These are phyloP conservation scores for Ochotona curzoniae DNA, from an alignment of 2,113 vertebrate genomes.

Conservation along the genomic window DNA sequence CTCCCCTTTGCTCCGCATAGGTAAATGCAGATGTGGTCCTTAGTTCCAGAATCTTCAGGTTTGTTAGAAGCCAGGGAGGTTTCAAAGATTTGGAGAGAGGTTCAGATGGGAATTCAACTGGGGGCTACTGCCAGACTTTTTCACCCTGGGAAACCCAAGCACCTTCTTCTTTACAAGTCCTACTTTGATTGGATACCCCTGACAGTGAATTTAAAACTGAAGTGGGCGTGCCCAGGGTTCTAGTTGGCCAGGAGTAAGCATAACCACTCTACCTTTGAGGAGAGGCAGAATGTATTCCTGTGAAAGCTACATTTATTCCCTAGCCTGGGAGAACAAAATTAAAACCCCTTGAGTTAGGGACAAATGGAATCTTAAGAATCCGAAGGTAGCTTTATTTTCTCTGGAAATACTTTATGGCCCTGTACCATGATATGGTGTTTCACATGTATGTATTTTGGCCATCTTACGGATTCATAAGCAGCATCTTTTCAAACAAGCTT, in stretches of 20 bases:
- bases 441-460: background rate
- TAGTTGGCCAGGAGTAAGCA: background rate
- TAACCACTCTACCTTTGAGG: accelerated
- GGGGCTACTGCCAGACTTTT: background rate
- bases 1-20: slow-evolving; percentile 6
- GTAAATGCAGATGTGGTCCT: slow-evolving; percentile 34
- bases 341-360: background rate
- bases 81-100: slow-evolving; percentile 18
- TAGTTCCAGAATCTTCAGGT: background rate
- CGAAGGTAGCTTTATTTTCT: background rate
- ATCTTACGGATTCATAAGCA: background rate
- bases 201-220: background rate
- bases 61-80: background rate
- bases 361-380: background rate
- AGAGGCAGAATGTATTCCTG: background rate
- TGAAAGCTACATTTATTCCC: background rate
- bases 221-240: background rate
- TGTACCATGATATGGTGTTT: background rate
- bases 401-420: background rate
- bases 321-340: background rate
- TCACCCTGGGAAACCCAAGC: background rate
- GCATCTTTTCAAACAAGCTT: background rate
- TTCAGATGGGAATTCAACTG: background rate
- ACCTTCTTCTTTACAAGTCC: background rate
- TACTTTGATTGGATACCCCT: background rate